Percentiles rank a stretch among this genome's conserved stretches.
Evolutionary conservation across 1,140 invertebrate species (phyloP).

Genomic region (Rhizoglyphus robini): DNA sequence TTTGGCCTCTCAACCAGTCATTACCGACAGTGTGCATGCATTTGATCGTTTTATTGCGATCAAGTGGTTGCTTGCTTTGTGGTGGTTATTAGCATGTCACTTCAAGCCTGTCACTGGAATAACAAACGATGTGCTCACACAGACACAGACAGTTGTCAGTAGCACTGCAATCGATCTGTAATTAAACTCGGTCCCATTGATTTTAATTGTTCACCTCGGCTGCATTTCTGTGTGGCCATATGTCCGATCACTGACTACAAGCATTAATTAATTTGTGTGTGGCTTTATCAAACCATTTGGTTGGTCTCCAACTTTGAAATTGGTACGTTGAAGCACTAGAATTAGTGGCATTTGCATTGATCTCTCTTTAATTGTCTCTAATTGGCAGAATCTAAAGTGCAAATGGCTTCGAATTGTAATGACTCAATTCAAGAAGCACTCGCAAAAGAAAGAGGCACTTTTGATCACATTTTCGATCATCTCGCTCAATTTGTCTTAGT

Average conservation of each 20-base stretch:
- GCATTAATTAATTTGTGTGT: background rate
- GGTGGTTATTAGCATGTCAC: too few relatives aligned
- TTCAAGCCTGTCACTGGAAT: too few relatives aligned
- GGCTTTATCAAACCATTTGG: background rate
- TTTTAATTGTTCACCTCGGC: background rate
- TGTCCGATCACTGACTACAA: background rate
- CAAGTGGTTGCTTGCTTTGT: too few relatives aligned
- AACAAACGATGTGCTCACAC: too few relatives aligned
- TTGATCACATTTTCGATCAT: background rate
- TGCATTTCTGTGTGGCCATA: too few relatives aligned
- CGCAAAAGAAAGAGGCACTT: background rate
- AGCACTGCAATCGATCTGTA: too few relatives aligned
- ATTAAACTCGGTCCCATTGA: too few relatives aligned
- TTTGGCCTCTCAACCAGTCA: too few relatives aligned
- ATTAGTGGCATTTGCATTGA: background rate
- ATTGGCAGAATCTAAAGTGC: background rate
- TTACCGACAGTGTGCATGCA: too few relatives aligned
- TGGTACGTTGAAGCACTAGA: background rate
- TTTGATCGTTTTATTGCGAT: too few relatives aligned
- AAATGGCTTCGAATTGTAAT: background rate
- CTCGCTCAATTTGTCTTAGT: background rate
- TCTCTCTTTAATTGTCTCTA: slow-evolving; percentile 1
- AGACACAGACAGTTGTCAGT: too few relatives aligned
- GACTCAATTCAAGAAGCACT: slow-evolving; percentile 3
- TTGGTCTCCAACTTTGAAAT: background rate